Evolutionary conservation across 2,113 vertebrate genomes (phyloP).

Genomic region (Globicephala melas): DNA sequence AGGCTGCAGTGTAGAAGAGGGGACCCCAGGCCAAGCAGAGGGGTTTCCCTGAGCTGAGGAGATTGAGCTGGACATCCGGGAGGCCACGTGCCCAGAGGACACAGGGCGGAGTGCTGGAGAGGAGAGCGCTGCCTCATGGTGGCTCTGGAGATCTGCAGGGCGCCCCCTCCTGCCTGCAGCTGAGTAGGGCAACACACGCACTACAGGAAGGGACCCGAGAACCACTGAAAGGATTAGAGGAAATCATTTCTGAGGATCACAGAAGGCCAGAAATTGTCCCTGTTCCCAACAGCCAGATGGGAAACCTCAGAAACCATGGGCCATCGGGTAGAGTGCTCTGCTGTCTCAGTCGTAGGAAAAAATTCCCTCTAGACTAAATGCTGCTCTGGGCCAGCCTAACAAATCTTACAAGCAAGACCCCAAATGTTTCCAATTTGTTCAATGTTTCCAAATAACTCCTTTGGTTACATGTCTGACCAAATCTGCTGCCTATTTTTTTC

Average conservation of each 20-base stretch:
- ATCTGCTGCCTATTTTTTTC: neutral
- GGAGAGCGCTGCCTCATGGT: too few species aligned
- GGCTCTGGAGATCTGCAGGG: neutral
- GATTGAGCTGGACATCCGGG: too few species aligned
- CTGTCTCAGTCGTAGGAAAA: neutral
- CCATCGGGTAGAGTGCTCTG: too few species aligned
- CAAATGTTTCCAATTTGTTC: neutral
- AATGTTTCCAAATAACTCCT: neutral
- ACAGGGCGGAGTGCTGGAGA: neutral
- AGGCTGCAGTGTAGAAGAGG: neutral
- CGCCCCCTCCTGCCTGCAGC: accelerated
- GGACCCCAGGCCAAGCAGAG: neutral
- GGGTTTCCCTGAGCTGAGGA: neutral
- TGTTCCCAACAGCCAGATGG: neutral
- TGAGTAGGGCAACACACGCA: neutral
- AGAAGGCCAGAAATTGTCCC: neutral
- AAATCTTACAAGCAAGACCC: neutral
- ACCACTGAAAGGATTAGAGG: neutral
- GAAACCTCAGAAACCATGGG: neutral
- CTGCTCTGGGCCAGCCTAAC: neutral
- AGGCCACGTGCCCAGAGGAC: too few species aligned
- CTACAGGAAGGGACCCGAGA: neutral
- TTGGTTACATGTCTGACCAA: neutral
- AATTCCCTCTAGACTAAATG: neutral
- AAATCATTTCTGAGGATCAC: neutral